Evolutionary conservation across 2,888 invertebrate species (phyloP).

Genomic region (Stratiomys singularior): DNA sequence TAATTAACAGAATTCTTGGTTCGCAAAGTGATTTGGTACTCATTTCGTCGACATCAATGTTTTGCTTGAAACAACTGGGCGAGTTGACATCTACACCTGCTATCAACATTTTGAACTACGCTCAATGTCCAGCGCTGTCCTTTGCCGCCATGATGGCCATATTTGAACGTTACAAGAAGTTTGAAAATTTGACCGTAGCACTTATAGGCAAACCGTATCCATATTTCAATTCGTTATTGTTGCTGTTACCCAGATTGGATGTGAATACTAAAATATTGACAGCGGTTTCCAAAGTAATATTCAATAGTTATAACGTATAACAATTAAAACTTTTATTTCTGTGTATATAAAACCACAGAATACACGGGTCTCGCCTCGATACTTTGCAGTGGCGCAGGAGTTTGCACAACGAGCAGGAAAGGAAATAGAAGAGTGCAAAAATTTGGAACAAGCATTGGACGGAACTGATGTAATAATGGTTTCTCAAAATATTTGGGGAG

Average conservation of each 20-base stretch:
- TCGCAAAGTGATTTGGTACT: slow-evolving; percentile 17
- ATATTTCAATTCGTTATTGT: slow-evolving; percentile 17
- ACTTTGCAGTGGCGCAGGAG: background rate
- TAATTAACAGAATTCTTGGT: background rate
- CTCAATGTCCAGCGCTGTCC: slow-evolving; percentile 10
- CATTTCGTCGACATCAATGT: background rate
- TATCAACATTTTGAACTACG: slow-evolving; percentile 7
- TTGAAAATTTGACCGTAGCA: slow-evolving; percentile 6
- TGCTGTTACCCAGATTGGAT: background rate
- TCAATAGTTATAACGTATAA: background rate
- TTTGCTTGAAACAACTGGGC: background rate
- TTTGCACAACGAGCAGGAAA: background rate
- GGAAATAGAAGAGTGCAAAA: background rate
- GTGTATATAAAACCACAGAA: background rate
- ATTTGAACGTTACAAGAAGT: background rate
- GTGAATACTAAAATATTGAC: slow-evolving; percentile 11
- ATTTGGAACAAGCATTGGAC: background rate
- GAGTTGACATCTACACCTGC: background rate
- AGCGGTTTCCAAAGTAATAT: background rate
- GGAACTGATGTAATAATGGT: slow-evolving; percentile 20
- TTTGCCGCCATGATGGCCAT: background rate
- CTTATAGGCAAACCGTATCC: slow-evolving; percentile 14
- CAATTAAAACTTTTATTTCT: too few species aligned
- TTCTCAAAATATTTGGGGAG: slow-evolving; percentile 5
- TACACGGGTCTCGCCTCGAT: slow-evolving; percentile 5